Evolutionary conservation across 1,140 invertebrate species (phyloP).

Genomic region (Halyomorpha halys): DNA sequence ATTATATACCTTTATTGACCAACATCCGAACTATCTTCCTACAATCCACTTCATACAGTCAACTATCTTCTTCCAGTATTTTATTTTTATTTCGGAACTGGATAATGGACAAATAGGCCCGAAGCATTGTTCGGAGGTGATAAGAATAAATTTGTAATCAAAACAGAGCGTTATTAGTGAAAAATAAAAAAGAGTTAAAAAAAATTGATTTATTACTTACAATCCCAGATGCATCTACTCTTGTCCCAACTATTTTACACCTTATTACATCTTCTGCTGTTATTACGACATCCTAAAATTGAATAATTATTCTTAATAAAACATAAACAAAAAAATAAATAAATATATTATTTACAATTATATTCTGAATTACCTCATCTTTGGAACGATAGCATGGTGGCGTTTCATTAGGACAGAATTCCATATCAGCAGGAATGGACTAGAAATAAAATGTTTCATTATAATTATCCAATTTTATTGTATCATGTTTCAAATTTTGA

Average conservation of each 20-base stretch:
- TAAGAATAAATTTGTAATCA: no score
- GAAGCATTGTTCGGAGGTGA: no score
- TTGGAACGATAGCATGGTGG: conserved; percentile 98
- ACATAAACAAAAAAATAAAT: neutral
- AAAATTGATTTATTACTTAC: conserved; percentile 49
- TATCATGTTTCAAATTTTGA: no score
- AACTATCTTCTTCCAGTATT: no score
- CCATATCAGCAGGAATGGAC: conserved; percentile 98
- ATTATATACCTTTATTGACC: no score
- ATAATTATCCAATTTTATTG: conserved; percentile 20
- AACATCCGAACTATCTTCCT: no score
- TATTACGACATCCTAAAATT: conserved; percentile 76
- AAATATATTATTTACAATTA: no score
- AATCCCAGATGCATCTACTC: conserved; percentile 89
- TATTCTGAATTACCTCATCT: conserved; percentile 60
- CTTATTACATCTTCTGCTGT: conserved; percentile 97
- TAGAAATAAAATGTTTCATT: conserved; percentile 40
- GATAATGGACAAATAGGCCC: no score
- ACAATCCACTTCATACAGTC: no score
- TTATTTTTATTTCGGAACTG: no score
- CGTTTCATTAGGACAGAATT: conserved; percentile 95
- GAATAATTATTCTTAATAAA: neutral
- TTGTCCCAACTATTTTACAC: conserved; percentile 94
- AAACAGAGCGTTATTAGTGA: no score
- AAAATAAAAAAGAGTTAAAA: no score